A percentile compares a stretch with the other conserved stretches of the same genome.
Conservation (phyloP, 2,113 vertebrate genomes). For the Cyprinodon tularosa region DNA sequence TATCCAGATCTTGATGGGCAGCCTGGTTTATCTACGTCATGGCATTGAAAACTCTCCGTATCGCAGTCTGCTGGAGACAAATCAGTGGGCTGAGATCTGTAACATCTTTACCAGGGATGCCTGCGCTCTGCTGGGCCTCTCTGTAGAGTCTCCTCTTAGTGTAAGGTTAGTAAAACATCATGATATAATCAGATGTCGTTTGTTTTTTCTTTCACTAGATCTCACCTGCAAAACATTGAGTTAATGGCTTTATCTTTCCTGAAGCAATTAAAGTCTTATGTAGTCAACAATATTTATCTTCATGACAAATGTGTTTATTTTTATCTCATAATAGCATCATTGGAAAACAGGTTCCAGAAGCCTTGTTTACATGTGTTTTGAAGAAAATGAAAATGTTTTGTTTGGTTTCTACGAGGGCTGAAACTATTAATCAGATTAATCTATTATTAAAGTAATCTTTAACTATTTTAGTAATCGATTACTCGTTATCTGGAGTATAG, state of each 20-base stretch:
- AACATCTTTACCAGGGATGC: conserved; percentile 91
- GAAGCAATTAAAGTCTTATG: neutral
- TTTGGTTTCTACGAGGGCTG: too few relatives aligned
- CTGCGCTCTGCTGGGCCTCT: conserved; percentile 88
- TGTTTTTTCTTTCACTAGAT: neutral
- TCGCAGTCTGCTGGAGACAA: conserved; percentile 86
- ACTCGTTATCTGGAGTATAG: too few relatives aligned
- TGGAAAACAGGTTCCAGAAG: too few relatives aligned
- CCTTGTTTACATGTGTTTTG: too few relatives aligned
- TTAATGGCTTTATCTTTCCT: neutral
- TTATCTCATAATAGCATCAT: too few relatives aligned
- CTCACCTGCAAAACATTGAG: neutral
- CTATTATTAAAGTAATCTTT: too few relatives aligned
- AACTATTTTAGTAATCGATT: too few relatives aligned
- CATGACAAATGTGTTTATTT: too few relatives aligned
- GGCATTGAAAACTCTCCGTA: conserved; percentile 91
- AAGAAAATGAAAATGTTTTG: too few relatives aligned
- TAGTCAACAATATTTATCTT: neutral
- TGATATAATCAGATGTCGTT: neutral
- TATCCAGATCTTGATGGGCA: conserved; percentile 93
- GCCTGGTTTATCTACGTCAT: conserved; percentile 89
- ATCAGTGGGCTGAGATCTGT: conserved; percentile 91
- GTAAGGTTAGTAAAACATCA: conserved; percentile 81
- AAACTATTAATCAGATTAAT: too few relatives aligned
- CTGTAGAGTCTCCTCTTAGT: conserved; percentile 91